Evolutionary conservation across 2,113 vertebrate species (phyloP).

Genomic region (Kobus ellipsiprymnus): DNA sequence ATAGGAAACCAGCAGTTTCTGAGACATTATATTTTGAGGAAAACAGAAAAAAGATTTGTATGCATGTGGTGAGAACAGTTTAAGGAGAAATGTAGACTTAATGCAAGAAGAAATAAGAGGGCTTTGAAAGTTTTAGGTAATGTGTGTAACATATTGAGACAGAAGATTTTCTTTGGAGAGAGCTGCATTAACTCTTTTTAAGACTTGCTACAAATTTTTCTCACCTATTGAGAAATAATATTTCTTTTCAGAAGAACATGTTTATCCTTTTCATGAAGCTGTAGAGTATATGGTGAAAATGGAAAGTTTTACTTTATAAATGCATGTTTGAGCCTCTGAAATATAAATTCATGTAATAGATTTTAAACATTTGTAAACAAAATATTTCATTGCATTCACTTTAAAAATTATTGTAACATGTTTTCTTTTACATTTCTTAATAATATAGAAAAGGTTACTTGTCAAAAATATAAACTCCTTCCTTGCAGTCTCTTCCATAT

Average conservation of each 20-base stretch:
- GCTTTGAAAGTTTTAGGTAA: neutral
- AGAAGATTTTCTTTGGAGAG: neutral
- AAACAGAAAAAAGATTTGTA: neutral
- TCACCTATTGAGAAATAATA: neutral
- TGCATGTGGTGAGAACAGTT: neutral
- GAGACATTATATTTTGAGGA: neutral
- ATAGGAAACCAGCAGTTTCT: neutral
- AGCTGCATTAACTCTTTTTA: neutral
- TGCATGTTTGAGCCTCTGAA: neutral
- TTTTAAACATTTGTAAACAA: conserved; percentile 25
- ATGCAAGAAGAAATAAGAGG: neutral
- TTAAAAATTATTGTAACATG: neutral
- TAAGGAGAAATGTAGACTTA: neutral
- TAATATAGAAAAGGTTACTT: neutral
- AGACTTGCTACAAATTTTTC: neutral
- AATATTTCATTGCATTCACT: neutral
- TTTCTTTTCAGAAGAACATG: neutral
- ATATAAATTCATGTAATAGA: neutral
- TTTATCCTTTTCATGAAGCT: neutral
- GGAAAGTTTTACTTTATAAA: neutral
- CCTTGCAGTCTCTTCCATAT: neutral
- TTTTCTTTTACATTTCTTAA: conserved; percentile 25
- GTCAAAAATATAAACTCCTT: conserved; percentile 20
- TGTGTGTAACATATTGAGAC: neutral
- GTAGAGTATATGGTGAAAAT: neutral